phyloP scores from a whole-genome alignment of 1,140 invertebrate species.

The Zaprionus kolodkinae region DNA sequence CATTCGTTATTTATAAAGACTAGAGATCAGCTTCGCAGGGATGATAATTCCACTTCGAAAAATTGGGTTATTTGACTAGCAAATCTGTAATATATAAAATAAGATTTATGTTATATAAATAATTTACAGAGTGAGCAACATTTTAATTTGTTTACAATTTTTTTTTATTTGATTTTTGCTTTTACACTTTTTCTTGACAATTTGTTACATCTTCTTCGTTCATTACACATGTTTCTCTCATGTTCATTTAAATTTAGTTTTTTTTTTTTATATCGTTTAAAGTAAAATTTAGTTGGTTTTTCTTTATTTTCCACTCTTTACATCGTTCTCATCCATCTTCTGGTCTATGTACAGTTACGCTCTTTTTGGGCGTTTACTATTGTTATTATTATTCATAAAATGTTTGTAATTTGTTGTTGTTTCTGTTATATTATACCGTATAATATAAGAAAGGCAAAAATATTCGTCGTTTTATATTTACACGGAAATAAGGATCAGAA shows the following conservation, averaged over 20 bases:
- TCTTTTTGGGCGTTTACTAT: not conserved
- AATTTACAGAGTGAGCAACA: not conserved
- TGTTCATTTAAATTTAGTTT: slow-evolving; percentile 49
- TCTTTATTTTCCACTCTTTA: slow-evolving; percentile 11
- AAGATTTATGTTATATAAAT: no score
- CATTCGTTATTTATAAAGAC: not conserved
- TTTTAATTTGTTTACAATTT: slow-evolving; percentile 64
- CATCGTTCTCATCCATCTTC: not conserved
- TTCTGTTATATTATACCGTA: slow-evolving; percentile 27
- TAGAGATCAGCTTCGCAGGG: not conserved
- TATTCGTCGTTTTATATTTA: slow-evolving; percentile 70
- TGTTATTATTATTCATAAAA: slow-evolving; percentile 36
- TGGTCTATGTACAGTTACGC: slow-evolving; percentile 12
- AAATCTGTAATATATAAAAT: no score
- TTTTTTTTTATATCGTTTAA: slow-evolving; percentile 59
- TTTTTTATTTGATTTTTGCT: slow-evolving; percentile 77
- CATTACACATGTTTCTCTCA: slow-evolving; percentile 41
- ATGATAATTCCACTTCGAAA: no score
- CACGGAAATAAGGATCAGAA: slow-evolving; percentile 25
- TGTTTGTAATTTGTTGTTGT: slow-evolving; percentile 51
- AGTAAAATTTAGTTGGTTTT: slow-evolving; percentile 58
- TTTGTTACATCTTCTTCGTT: slow-evolving; percentile 58
- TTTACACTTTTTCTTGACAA: slow-evolving; percentile 74
- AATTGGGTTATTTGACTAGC: no score
- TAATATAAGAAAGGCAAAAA: slow-evolving; percentile 59